Percentiles rank a stretch among this genome's conserved stretches.
phyloP scores from a whole-genome alignment of 2,113 vertebrate species.

The Oncorhynchus mykiss region DNA sequence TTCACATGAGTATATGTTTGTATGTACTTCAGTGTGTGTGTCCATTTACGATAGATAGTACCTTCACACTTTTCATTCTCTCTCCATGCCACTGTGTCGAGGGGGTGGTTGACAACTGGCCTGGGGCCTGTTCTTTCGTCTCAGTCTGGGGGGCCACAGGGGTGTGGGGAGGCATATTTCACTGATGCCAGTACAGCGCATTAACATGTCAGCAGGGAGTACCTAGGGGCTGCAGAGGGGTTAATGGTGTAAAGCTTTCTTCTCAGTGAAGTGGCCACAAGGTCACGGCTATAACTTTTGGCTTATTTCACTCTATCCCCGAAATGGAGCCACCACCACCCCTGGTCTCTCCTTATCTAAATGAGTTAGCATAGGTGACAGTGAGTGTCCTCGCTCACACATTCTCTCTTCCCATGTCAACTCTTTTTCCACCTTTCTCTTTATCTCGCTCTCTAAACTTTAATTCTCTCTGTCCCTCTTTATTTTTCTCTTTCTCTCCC shows the following conservation, averaged over 20 bases:
- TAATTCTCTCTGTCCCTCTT: background rate
- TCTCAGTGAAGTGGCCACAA: conserved; percentile 36
- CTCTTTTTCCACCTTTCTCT: conserved; percentile 10
- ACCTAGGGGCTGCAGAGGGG: conserved; percentile 48
- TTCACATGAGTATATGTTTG: background rate
- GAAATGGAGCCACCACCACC: conserved; percentile 51
- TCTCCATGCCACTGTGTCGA: background rate
- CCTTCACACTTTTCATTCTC: conserved; percentile 8
- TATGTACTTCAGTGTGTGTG: background rate
- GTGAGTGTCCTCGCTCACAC: conserved; percentile 44
- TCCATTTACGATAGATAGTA: conserved; percentile 13
- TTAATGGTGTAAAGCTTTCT: conserved; percentile 71
- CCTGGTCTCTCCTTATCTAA: conserved; percentile 52
- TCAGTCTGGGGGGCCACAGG: conserved; percentile 50
- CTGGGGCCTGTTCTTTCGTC: conserved; percentile 54
- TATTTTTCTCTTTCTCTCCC: background rate
- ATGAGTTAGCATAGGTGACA: conserved; percentile 57
- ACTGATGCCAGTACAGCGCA: conserved; percentile 58
- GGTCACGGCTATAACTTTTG: conserved; percentile 54
- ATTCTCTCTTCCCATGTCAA: background rate
- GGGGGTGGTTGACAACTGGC: conserved; percentile 35
- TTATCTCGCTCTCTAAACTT: conserved; percentile 19
- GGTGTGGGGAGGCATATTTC: conserved; percentile 27
- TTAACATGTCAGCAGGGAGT: conserved; percentile 54
- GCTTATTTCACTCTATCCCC: conserved; percentile 48